These are phyloP conservation scores for Apodemus sylvaticus DNA, from an alignment of 2,113 vertebrate genomes.

Conservation along the genomic window DNA sequence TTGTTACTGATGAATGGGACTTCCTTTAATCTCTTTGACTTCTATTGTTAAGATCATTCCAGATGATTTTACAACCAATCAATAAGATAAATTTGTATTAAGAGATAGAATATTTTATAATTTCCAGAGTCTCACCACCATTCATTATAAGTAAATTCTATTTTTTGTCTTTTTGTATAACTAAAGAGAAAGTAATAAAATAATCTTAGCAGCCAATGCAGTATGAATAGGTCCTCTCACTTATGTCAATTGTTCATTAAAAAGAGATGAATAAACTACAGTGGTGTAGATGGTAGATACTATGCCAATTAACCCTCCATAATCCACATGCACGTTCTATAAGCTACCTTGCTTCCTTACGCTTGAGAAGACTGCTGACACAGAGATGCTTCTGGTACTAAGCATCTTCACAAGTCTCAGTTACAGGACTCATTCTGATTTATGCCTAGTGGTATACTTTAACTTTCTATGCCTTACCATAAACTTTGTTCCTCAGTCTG, in stretches of 20 bases:
- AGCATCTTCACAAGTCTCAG: background rate
- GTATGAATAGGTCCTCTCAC: background rate
- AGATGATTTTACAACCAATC: background rate
- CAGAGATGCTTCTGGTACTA: background rate
- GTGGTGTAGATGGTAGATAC: background rate
- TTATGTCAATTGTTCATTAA: background rate
- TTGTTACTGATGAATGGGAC: too few species aligned
- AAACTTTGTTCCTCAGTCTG: background rate
- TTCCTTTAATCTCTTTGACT: background rate
- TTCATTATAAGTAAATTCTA: background rate
- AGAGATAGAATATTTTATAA: background rate
- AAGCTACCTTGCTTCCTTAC: background rate
- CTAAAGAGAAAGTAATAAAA: too few species aligned
- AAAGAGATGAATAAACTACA: background rate
- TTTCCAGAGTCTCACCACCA: background rate
- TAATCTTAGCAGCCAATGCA: background rate
- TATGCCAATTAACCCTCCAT: background rate
- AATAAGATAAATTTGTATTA: background rate
- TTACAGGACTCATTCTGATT: background rate
- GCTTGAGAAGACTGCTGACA: background rate
- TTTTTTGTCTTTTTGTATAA: too few species aligned
- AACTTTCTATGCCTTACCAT: background rate
- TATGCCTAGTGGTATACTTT: background rate
- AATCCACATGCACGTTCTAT: background rate
- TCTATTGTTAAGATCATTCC: background rate